A percentile compares a stretch with the other conserved stretches of the same genome.
Evolutionary conservation across 2,888 invertebrate species (phyloP).

Genomic region (Brenthis hecate): DNA sequence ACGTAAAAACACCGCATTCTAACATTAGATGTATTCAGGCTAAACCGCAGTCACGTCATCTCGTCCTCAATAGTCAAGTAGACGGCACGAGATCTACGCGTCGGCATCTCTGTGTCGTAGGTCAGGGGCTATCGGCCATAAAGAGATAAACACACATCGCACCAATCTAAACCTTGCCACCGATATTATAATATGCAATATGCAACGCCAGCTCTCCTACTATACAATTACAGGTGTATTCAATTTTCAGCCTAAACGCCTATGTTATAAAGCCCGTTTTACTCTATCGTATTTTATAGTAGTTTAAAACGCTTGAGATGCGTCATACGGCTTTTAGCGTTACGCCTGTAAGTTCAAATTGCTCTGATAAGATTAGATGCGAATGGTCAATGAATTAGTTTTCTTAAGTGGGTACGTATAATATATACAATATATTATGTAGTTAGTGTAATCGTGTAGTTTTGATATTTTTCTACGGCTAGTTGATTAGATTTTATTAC

Average conservation of each 20-base stretch:
- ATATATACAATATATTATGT: too few species aligned
- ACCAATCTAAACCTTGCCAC: conserved; percentile 14
- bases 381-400: conserved; percentile 40
- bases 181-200: conserved; percentile 3
- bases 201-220: neutral
- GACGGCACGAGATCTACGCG: conserved; percentile 35
- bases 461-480: conserved; percentile 14
- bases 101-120: conserved; percentile 39
- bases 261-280: neutral
- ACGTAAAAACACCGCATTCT: neutral
- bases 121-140: conserved; percentile 41
- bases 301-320: neutral
- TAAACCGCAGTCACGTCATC: conserved; percentile 19
- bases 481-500: neutral
- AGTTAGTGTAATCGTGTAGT: neutral
- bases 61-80: conserved; percentile 21
- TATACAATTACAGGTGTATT: neutral
- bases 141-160: conserved; percentile 28
- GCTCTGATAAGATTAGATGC: conserved; percentile 30
- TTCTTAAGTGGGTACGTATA: conserved; percentile 2
- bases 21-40: neutral
- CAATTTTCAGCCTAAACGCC: neutral
- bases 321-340: conserved; percentile 31
- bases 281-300: neutral
- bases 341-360: conserved; percentile 36